These are phyloP conservation scores for Cryptoprocta ferox DNA, from an alignment of 2,797 vertebrate species.

Conservation along the genomic window DNA sequence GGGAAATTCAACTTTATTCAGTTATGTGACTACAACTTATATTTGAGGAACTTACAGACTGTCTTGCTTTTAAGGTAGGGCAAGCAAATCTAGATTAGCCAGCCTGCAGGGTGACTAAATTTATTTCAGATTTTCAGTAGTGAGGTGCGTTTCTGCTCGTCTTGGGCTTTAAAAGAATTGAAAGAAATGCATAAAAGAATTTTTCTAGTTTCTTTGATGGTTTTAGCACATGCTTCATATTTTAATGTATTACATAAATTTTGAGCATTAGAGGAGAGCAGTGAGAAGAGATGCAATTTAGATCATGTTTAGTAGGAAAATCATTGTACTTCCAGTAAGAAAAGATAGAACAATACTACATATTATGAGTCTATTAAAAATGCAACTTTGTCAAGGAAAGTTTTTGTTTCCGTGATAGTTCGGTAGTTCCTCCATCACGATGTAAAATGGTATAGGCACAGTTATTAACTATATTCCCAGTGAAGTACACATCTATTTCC, in stretches of 20 bases:
- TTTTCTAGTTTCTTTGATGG: slow-evolving; percentile 8
- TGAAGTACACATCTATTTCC: slow-evolving; percentile 41
- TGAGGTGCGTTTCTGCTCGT: neutral
- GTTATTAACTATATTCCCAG: slow-evolving; percentile 50
- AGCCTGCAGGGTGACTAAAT: neutral
- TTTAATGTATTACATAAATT: slow-evolving; percentile 21
- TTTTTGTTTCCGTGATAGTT: slow-evolving; percentile 59
- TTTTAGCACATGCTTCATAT: neutral
- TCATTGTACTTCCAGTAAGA: neutral
- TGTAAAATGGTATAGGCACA: slow-evolving; percentile 50
- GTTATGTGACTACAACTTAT: neutral
- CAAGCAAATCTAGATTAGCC: neutral
- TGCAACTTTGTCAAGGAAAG: slow-evolving; percentile 46
- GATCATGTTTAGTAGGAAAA: slow-evolving; percentile 15
- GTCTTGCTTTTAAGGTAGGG: neutral
- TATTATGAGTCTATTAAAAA: slow-evolving; percentile 40
- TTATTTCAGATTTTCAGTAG: neutral
- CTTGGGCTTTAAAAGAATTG: neutral
- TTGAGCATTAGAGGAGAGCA: neutral
- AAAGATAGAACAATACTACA: slow-evolving; percentile 40
- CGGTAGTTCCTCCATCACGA: slow-evolving; percentile 31
- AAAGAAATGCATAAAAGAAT: neutral
- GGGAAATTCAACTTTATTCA: slow-evolving; percentile 33
- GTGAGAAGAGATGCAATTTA: neutral
- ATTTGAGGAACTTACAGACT: neutral